phyloP scores from a whole-genome alignment of 1,140 invertebrate species.

The Drosophila sulfurigaster region DNA sequence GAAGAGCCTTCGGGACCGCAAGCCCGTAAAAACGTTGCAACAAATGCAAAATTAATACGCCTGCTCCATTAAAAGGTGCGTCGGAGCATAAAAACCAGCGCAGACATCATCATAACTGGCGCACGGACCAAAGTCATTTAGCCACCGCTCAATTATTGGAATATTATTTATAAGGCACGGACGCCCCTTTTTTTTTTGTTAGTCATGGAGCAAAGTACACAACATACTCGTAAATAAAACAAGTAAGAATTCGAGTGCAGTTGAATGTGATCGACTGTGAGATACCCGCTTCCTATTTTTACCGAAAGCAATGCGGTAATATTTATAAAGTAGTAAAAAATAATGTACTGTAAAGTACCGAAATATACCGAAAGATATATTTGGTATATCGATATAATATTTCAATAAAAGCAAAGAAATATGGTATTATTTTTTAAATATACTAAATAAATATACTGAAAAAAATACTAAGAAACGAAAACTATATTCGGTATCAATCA shows the following conservation, averaged over 20 bases:
- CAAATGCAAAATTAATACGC: conserved; percentile 75
- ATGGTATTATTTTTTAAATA: too few relatives aligned
- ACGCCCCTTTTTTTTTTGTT: conserved; percentile 18
- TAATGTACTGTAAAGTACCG: too few relatives aligned
- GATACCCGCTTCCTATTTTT: too few relatives aligned
- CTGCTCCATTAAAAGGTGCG: conserved; percentile 35
- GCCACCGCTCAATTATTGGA: conserved; percentile 58
- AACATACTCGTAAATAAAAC: conserved; percentile 1
- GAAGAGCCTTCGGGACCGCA: not conserved
- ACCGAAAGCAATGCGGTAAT: too few relatives aligned
- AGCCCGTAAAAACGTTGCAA: conserved; percentile 54
- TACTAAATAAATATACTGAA: too few relatives aligned
- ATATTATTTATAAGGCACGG: conserved; percentile 75
- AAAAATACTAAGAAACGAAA: too few relatives aligned
- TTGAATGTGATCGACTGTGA: too few relatives aligned
- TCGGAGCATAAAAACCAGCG: conserved; percentile 22
- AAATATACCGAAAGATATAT: too few relatives aligned
- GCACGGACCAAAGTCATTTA: conserved; percentile 40
- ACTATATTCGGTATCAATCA: too few relatives aligned
- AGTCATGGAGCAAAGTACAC: not conserved
- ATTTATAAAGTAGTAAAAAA: too few relatives aligned
- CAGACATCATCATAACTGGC: conserved; percentile 34
- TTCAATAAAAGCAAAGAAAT: too few relatives aligned
- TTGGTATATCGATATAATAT: too few relatives aligned
- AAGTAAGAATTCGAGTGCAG: not conserved